Evolutionary conservation across 2,888 invertebrate genomes (phyloP).

Genomic region (Eupithecia insigniata): DNA sequence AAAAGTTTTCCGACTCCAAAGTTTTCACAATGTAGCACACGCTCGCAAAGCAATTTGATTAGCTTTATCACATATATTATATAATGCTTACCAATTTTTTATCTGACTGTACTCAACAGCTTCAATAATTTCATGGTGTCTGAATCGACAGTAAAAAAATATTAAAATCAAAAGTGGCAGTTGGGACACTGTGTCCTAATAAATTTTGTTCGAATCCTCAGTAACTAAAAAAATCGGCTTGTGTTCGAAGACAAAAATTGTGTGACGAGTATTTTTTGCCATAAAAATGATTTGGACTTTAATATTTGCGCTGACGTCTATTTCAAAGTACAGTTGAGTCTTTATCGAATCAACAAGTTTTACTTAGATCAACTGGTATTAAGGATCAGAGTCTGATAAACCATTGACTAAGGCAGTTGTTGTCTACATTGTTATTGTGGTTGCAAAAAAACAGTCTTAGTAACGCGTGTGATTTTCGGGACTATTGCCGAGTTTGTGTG

Average conservation of each 20-base stretch:
- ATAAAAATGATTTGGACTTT: not conserved
- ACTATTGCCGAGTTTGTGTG: not conserved
- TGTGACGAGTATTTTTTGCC: slow-evolving; percentile 22
- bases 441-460: not conserved
- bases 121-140: no score
- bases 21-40: no score
- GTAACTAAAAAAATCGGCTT: not conserved
- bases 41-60: no score
- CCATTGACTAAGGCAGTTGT: slow-evolving; percentile 14
- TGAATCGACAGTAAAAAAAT: no score
- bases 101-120: no score
- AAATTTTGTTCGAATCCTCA: no score
- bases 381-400: slow-evolving; percentile 17
- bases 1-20: no score
- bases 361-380: not conserved
- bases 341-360: slow-evolving; percentile 10
- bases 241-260: slow-evolving; percentile 1
- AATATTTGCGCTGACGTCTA: slow-evolving; percentile 10
- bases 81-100: no score
- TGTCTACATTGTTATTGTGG: not conserved
- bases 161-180: no score
- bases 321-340: slow-evolving; percentile 5
- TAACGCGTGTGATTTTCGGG: not conserved
- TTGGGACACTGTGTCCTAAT: no score
- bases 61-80: no score